These are phyloP conservation scores for Stramonita haemastoma DNA, from an alignment of 2,888 invertebrate species.

Conservation along the genomic window DNA sequence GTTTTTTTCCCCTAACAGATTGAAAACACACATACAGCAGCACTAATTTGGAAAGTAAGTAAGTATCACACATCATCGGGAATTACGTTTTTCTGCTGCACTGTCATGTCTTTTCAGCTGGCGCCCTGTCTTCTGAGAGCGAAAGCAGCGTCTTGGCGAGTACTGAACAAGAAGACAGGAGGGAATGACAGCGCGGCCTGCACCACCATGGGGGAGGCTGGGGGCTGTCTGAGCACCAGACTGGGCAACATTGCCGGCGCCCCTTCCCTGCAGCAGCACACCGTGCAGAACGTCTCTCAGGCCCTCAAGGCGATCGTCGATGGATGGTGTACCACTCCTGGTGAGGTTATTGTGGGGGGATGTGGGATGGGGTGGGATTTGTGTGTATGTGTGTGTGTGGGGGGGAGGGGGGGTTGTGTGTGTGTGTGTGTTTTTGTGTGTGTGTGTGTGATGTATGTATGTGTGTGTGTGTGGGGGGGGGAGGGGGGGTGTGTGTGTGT, in stretches of 20 bases:
- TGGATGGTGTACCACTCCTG: not conserved
- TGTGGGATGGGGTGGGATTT: not conserved
- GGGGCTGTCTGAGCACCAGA: not conserved
- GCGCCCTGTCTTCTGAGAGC: conserved; percentile 16
- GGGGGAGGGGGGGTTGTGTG: too few species aligned
- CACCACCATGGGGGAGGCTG: not conserved
- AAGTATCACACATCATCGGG: too few species aligned
- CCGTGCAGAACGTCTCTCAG: not conserved
- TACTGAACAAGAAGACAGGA: not conserved
- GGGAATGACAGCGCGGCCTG: not conserved
- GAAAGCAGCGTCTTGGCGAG: conserved; percentile 24
- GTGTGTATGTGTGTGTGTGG: too few species aligned
- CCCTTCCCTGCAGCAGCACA: not conserved
- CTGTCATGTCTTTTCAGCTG: not conserved
- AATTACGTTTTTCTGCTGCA: not conserved
- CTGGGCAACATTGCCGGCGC: not conserved
- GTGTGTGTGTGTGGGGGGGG: too few species aligned
- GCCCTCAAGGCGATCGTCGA: not conserved
- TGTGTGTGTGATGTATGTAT: too few species aligned
- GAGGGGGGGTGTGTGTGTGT: too few species aligned
- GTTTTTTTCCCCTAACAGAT: too few species aligned
- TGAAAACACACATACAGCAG: too few species aligned
- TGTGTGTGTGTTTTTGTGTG: too few species aligned
- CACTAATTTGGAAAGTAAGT: not conserved
- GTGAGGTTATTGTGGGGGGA: not conserved